These are phyloP conservation scores for Agrotis exclamationis DNA, from an alignment of 2,888 invertebrate genomes.

Conservation along the genomic window DNA sequence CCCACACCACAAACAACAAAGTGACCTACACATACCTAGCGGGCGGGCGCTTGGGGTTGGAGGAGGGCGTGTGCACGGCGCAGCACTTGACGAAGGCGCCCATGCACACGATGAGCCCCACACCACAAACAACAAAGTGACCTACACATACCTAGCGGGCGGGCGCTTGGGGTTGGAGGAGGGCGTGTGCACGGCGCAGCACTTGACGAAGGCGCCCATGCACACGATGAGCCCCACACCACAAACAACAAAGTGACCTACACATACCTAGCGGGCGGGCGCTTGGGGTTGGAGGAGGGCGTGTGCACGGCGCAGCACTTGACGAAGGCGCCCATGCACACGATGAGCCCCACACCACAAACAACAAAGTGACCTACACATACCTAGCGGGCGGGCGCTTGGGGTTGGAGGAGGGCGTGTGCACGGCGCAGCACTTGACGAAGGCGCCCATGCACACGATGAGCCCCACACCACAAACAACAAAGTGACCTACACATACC, in stretches of 20 bases:
- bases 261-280: too few species aligned
- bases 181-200: slow-evolving; percentile 99
- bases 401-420: slow-evolving; percentile 77
- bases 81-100: slow-evolving; percentile 99
- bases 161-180: slow-evolving; percentile 99
- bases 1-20: slow-evolving; percentile 92
- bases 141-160: slow-evolving; percentile 93
- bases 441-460: too few species aligned
- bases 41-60: slow-evolving; percentile 99
- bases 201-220: slow-evolving; percentile 99
- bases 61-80: slow-evolving; percentile 99
- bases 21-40: slow-evolving; percentile 91
- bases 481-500: too few species aligned
- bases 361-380: slow-evolving; percentile 74
- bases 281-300: too few species aligned
- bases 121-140: slow-evolving; percentile 85
- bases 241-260: too few species aligned
- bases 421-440: too few species aligned
- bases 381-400: slow-evolving; percentile 95
- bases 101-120: slow-evolving; percentile 98
- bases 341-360: slow-evolving; percentile 96
- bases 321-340: slow-evolving; percentile 99
- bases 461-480: too few species aligned
- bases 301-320: slow-evolving; percentile 95
- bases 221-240: slow-evolving; percentile 97